These are phyloP conservation scores for Pachypeltis micranthus DNA, from an alignment of 1,140 invertebrate genomes.

Conservation along the genomic window DNA sequence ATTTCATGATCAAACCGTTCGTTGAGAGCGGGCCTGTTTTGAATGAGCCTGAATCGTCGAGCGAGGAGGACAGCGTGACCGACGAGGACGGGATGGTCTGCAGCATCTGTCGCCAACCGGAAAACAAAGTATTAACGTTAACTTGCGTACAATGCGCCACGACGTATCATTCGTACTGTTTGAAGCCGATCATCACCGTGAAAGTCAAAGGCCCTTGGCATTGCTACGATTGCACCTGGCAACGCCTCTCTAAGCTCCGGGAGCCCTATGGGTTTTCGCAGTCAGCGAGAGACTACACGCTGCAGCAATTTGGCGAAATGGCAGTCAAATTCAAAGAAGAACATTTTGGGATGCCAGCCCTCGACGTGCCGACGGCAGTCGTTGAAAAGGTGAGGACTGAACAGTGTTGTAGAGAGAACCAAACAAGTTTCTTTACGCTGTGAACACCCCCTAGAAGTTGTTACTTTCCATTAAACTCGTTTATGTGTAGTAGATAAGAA, in stretches of 20 bases:
- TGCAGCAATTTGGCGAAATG: slow-evolving; percentile 97
- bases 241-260: slow-evolving; percentile 83
- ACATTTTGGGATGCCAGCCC: slow-evolving; percentile 94
- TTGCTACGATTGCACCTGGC: slow-evolving; percentile 83
- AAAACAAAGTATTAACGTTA: slow-evolving; percentile 91
- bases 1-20: slow-evolving; percentile 17
- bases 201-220: slow-evolving; percentile 93
- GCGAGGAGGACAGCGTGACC: no score
- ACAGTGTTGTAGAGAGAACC: background rate
- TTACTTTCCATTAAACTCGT: no score
- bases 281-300: slow-evolving; percentile 81
- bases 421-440: background rate
- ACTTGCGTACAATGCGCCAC: slow-evolving; percentile 96
- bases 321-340: slow-evolving; percentile 97
- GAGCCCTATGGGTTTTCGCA: slow-evolving; percentile 98
- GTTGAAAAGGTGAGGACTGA: background rate
- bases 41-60: slow-evolving; percentile 36
- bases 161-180: slow-evolving; percentile 94
- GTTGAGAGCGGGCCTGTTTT: background rate
- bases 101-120: slow-evolving; percentile 81
- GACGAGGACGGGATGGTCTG: no score
- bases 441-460: background rate
- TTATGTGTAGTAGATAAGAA: no score
- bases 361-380: slow-evolving; percentile 51
- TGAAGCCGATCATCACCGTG: slow-evolving; percentile 80